Percentiles rank a stretch among this genome's conserved stretches.
Evolutionary conservation across 1,140 invertebrate species (phyloP).

Genomic region (Pseudoatta argentina): DNA sequence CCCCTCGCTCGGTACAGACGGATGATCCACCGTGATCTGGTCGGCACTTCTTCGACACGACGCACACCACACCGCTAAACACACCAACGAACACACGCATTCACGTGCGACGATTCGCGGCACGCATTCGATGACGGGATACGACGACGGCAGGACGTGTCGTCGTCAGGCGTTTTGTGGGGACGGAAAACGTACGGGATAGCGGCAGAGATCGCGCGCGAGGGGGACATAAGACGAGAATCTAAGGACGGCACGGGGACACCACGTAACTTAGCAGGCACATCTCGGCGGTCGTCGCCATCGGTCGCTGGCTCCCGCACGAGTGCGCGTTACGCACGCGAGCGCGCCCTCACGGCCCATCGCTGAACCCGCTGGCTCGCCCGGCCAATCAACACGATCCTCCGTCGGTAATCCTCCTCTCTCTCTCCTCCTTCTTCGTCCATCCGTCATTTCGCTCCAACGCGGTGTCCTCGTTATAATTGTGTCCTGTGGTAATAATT

Average conservation of each 20-base stretch:
- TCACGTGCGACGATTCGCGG: conserved; percentile 52
- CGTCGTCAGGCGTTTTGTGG: not conserved
- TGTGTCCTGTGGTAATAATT: no score
- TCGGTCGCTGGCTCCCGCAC: conserved; percentile 72
- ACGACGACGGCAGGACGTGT: conserved; percentile 16
- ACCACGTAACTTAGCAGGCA: conserved; percentile 65
- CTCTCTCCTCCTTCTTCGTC: no score
- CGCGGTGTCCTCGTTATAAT: no score
- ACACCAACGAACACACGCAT: conserved; percentile 36
- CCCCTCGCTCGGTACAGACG: conserved; percentile 14
- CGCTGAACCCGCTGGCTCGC: conserved; percentile 33
- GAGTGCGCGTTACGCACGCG: conserved; percentile 56
- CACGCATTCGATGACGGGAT: conserved; percentile 55
- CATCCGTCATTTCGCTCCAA: no score
- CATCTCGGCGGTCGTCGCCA: conserved; percentile 74
- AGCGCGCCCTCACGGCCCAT: conserved; percentile 46
- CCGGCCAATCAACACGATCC: conserved; percentile 65
- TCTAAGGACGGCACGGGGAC: conserved; percentile 7
- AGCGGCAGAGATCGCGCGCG: conserved; percentile 52
- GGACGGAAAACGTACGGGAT: conserved; percentile 43
- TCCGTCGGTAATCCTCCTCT: no score
- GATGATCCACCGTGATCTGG: conserved; percentile 54
- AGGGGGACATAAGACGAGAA: not conserved
- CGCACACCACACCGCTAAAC: conserved; percentile 46
- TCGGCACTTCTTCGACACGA: conserved; percentile 68